A percentile compares a stretch with the other conserved stretches of the same genome.
Evolutionary conservation across 2,113 vertebrate genomes (phyloP).

Genomic region (Opisthocomus hoazin): DNA sequence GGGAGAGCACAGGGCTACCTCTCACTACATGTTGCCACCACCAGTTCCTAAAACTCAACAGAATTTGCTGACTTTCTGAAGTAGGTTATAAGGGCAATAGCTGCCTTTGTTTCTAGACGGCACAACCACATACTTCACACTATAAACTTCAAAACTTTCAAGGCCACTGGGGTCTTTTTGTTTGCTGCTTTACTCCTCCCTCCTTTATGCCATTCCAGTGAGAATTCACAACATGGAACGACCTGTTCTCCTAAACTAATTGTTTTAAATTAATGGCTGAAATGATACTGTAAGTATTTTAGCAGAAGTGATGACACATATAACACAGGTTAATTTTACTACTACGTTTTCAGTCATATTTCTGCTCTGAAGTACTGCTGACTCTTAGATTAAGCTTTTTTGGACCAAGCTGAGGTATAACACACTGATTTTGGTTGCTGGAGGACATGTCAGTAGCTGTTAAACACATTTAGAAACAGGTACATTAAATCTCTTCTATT

Average conservation of each 20-base stretch:
- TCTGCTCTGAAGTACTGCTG: background rate
- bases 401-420: background rate
- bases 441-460: background rate
- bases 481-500: background rate
- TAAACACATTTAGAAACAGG: background rate
- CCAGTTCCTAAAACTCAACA: background rate
- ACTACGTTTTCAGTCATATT: background rate
- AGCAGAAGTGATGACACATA: background rate
- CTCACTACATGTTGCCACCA: background rate
- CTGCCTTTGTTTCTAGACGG: background rate
- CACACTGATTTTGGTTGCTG: background rate
- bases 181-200: background rate
- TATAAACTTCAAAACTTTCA: background rate
- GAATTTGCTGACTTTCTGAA: background rate
- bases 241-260: background rate
- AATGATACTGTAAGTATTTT: background rate
- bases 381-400: background rate
- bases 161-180: no score
- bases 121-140: background rate
- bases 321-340: background rate
- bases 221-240: background rate
- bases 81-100: background rate
- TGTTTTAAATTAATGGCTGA: background rate
- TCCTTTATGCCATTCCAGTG: background rate
- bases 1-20: background rate